phyloP scores from a whole-genome alignment of 1,140 invertebrate genomes.

The Hylyphantes graminicola region DNA sequence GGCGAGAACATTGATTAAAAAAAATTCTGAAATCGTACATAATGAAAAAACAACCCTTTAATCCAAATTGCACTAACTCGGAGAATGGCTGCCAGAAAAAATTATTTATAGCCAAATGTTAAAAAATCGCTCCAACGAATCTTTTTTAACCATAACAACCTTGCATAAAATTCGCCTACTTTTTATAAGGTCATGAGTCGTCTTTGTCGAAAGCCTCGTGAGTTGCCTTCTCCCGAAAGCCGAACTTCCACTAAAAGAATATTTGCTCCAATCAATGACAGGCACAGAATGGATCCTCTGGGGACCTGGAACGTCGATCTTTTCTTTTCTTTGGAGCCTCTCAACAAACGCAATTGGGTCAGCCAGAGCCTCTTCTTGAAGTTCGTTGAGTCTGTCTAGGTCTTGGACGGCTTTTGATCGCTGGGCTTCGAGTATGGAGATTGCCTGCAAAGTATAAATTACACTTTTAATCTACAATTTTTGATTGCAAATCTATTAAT shows the following conservation, averaged over 20 bases:
- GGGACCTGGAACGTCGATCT: constrained; percentile 77
- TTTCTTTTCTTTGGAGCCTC: constrained; percentile 76
- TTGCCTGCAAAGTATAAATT: constrained; percentile 60
- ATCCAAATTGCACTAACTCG: too few relatives aligned
- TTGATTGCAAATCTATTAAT: too few relatives aligned
- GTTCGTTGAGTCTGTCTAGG: constrained; percentile 77
- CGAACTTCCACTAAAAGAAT: constrained; percentile 70
- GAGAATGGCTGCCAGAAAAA: too few relatives aligned
- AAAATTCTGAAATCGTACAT: too few relatives aligned
- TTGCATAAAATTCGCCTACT: neutral
- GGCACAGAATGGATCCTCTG: constrained; percentile 77
- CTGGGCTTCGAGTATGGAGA: constrained; percentile 83
- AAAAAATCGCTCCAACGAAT: too few relatives aligned
- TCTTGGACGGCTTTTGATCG: constrained; percentile 78
- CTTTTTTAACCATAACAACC: too few relatives aligned
- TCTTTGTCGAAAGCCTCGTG: constrained; percentile 35
- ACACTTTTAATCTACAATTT: too few relatives aligned
- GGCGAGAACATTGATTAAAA: too few relatives aligned
- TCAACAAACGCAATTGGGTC: constrained; percentile 81
- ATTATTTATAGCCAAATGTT: too few relatives aligned
- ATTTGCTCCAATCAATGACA: constrained; percentile 81
- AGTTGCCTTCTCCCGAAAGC: constrained; percentile 45
- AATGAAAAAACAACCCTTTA: too few relatives aligned
- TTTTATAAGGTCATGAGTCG: constrained; percentile 7
- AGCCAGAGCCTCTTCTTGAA: constrained; percentile 76